Evolutionary conservation across 2,797 vertebrate genomes (phyloP).

Genomic region (Emydoidea blandingii): DNA sequence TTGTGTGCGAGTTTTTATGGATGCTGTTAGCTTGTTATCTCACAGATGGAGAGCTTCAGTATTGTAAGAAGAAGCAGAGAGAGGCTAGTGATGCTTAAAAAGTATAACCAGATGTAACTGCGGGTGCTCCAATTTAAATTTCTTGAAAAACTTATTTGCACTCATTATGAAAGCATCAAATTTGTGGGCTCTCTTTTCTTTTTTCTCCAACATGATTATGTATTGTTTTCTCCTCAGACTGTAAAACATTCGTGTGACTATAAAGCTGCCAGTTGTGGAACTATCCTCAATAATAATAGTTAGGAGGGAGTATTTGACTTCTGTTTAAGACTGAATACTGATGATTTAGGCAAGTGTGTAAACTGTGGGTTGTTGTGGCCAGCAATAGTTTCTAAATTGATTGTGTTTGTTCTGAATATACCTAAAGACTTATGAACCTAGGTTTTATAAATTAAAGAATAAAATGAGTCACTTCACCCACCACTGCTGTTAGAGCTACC

Average conservation of each 20-base stretch:
- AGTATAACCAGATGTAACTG: not conserved
- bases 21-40: not conserved
- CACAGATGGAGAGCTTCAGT: not conserved
- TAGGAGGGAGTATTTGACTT: not conserved
- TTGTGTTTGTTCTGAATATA: fast-evolving
- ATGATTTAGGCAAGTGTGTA: not conserved
- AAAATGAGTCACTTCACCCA: not conserved
- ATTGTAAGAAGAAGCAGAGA: not conserved
- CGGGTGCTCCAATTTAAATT: not conserved
- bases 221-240: not conserved
- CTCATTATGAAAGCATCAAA: not conserved
- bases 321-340: not conserved
- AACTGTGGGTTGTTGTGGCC: not conserved
- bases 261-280: not conserved
- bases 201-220: not conserved
- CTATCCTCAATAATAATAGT: not conserved
- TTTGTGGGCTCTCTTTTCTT: not conserved
- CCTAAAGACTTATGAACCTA: not conserved
- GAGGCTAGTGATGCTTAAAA: not conserved
- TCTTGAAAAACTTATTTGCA: not conserved
- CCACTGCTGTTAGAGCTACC: not conserved
- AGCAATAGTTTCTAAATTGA: not conserved
- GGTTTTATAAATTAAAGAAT: not conserved
- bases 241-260: not conserved
- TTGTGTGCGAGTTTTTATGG: not conserved